These are phyloP conservation scores for Iguana delicatissima DNA, from an alignment of 2,797 vertebrate species.

Conservation along the genomic window DNA sequence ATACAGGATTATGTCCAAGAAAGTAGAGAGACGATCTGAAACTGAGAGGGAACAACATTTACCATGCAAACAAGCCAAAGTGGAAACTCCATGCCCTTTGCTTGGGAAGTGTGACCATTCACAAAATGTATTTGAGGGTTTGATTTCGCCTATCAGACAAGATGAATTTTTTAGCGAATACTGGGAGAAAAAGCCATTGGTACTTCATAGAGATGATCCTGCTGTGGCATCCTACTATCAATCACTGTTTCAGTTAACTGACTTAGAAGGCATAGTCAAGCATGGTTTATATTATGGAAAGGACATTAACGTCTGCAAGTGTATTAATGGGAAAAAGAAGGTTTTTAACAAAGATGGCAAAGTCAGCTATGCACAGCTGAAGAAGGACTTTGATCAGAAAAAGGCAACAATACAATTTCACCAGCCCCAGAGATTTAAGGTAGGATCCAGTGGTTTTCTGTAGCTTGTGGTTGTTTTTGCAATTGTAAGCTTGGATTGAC, in stretches of 20 bases:
- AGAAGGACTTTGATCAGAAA: conserved; percentile 85
- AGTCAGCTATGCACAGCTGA: conserved; percentile 84
- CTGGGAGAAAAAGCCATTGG: conserved; percentile 92
- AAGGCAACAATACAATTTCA: conserved; percentile 95
- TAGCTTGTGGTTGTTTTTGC: neutral
- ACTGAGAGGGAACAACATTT: conserved; percentile 48
- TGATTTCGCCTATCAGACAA: conserved; percentile 84
- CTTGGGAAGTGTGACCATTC: conserved; percentile 83
- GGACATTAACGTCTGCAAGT: conserved; percentile 89
- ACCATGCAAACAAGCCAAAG: conserved; percentile 74
- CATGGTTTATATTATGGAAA: conserved; percentile 82
- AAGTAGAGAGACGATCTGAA: conserved; percentile 64
- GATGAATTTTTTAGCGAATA: conserved; percentile 88
- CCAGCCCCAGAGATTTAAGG: conserved; percentile 95
- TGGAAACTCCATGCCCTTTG: conserved; percentile 15
- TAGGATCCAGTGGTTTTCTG: conserved; percentile 63
- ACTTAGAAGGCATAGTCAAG: conserved; percentile 84
- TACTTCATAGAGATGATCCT: conserved; percentile 83
- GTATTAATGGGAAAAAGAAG: conserved; percentile 86
- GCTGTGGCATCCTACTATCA: conserved; percentile 79
- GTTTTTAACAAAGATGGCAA: conserved; percentile 86
- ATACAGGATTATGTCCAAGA: conserved; percentile 85
- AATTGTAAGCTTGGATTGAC: neutral
- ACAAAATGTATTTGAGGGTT: conserved; percentile 84
- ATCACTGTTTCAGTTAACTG: conserved; percentile 87